These are phyloP conservation scores for Drosophila bifasciata DNA, from an alignment of 1,140 invertebrate species.

Conservation along the genomic window DNA sequence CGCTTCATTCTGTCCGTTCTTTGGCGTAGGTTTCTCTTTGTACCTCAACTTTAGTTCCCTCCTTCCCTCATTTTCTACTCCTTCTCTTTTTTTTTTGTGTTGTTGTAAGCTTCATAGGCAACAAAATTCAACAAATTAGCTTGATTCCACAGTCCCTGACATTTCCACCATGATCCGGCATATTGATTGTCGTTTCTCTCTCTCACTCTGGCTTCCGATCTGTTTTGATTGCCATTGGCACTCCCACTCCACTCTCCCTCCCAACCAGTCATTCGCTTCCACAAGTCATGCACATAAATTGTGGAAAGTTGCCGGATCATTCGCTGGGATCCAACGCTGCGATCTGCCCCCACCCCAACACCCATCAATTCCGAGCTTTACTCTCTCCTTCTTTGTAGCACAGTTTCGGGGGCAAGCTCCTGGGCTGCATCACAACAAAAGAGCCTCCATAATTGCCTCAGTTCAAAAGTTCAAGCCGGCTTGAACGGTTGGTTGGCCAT, in stretches of 20 bases:
- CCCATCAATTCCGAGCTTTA: neutral
- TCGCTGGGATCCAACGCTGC: too few relatives aligned
- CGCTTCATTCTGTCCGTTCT: too few relatives aligned
- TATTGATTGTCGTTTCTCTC: conserved; percentile 18
- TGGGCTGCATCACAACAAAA: too few relatives aligned
- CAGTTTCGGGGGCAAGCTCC: neutral
- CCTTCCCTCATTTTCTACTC: too few relatives aligned
- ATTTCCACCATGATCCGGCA: conserved; percentile 55
- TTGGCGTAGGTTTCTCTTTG: neutral
- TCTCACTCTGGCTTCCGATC: conserved; percentile 28
- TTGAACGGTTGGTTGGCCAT: too few relatives aligned
- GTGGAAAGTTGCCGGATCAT: conserved; percentile 35
- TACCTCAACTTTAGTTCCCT: too few relatives aligned
- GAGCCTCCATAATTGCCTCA: too few relatives aligned
- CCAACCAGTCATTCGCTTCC: conserved; percentile 27
- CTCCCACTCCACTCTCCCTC: neutral
- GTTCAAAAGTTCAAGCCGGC: neutral
- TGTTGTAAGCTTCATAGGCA: conserved; percentile 69
- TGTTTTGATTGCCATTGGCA: conserved; percentile 15
- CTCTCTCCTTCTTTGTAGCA: neutral
- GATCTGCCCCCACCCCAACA: too few relatives aligned
- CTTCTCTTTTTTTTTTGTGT: conserved; percentile 1
- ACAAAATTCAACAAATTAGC: conserved; percentile 59
- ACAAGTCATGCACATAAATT: conserved; percentile 70
- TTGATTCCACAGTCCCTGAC: conserved; percentile 58